A percentile compares a stretch with the other conserved stretches of the same genome.
These are phyloP conservation scores for Diploptera punctata DNA, from an alignment of 2,888 invertebrate genomes.

Conservation along the genomic window DNA sequence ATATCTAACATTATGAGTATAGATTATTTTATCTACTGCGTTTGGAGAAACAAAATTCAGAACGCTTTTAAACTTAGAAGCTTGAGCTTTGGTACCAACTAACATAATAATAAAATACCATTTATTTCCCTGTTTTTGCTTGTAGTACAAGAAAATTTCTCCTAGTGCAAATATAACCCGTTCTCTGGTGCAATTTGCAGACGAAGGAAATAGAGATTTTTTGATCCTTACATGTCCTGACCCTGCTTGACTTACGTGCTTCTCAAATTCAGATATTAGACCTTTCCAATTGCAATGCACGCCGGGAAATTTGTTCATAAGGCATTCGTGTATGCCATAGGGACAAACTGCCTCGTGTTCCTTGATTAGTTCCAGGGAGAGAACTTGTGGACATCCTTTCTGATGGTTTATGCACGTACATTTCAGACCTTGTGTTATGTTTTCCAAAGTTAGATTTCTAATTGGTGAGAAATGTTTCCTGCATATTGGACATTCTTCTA, in stretches of 20 bases:
- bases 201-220: not conserved
- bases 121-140: not conserved
- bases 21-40: not conserved
- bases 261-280: not conserved
- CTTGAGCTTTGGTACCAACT: not conserved
- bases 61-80: not conserved
- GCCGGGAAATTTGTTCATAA: not conserved
- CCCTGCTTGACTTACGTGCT: not conserved
- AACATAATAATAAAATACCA: not conserved
- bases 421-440: not conserved
- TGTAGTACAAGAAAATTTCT: not conserved
- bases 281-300: not conserved
- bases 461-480: not conserved
- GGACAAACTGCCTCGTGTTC: conserved; percentile 5
- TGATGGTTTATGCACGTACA: not conserved
- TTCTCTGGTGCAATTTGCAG: not conserved
- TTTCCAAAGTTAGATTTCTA: not conserved
- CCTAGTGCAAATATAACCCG: not conserved
- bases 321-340: not conserved
- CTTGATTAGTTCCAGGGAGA: not conserved
- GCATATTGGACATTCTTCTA: not conserved
- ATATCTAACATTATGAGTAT: not conserved
- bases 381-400: not conserved
- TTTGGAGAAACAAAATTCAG: not conserved
- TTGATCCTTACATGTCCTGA: not conserved